These are phyloP conservation scores for Hemithea aestivaria DNA, from an alignment of 2,888 invertebrate genomes.

Conservation along the genomic window DNA sequence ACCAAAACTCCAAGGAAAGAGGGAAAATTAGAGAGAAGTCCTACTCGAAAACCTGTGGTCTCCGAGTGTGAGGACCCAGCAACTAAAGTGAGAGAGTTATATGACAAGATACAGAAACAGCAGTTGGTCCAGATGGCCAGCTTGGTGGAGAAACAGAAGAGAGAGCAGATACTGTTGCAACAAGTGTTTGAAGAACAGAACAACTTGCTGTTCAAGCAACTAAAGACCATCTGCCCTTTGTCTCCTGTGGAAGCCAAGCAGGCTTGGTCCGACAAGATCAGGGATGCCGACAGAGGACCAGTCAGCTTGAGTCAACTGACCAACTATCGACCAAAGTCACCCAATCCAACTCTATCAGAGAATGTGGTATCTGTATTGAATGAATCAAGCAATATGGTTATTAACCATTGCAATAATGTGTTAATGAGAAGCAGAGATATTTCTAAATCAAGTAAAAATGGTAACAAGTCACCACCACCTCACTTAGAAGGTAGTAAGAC, in stretches of 20 bases:
- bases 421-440: conserved; percentile 61
- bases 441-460: conserved; percentile 51
- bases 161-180: conserved; percentile 81
- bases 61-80: conserved; percentile 59
- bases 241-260: conserved; percentile 55
- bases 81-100: conserved; percentile 57
- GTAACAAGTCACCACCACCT: conserved; percentile 28
- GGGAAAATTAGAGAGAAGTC: background rate
- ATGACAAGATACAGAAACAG: conserved; percentile 79
- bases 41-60: conserved; percentile 10
- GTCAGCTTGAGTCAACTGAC: conserved; percentile 69
- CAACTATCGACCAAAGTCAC: conserved; percentile 38
- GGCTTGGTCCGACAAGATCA: conserved; percentile 56
- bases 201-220: conserved; percentile 73
- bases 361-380: conserved; percentile 48
- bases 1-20: conserved; percentile 1
- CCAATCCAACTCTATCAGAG: conserved; percentile 29
- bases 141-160: conserved; percentile 81
- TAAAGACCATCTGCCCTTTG: conserved; percentile 65
- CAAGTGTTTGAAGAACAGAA: conserved; percentile 84
- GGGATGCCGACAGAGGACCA: conserved; percentile 49
- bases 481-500: conserved; percentile 42
- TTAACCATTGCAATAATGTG: conserved; percentile 55
- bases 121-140: conserved; percentile 82
- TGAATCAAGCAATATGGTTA: conserved; percentile 56